phyloP scores from a whole-genome alignment of 2,888 invertebrate species.

The Drosophila borealis region DNA sequence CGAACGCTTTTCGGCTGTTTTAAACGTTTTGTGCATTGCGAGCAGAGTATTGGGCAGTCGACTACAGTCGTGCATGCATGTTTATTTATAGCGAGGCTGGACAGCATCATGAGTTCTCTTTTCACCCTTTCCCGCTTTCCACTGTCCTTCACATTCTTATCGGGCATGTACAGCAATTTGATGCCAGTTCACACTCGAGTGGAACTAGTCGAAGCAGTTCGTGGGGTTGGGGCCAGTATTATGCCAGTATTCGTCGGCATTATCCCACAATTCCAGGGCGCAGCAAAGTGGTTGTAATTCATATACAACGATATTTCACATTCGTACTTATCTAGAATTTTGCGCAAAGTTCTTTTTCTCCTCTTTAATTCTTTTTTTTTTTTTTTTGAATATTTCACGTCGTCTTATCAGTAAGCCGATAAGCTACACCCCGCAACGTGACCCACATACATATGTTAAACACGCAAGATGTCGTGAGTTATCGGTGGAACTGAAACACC shows the following conservation, averaged over 20 bases:
- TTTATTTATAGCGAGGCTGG: too few species aligned
- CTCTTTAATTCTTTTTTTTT: background rate
- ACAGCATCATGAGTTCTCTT: too few species aligned
- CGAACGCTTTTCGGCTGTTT: too few species aligned
- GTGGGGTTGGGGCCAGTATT: background rate
- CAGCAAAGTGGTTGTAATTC: background rate
- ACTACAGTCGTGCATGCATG: too few species aligned
- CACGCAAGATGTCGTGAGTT: background rate
- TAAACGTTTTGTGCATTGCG: too few species aligned
- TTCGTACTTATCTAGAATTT: conserved; percentile 14
- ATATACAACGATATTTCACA: background rate
- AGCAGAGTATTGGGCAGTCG: too few species aligned
- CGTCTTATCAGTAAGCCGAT: conserved; percentile 25
- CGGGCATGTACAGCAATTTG: conserved; percentile 38
- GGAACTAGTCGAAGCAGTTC: conserved; percentile 8
- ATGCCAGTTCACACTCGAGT: conserved; percentile 39
- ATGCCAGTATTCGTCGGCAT: background rate
- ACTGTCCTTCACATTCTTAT: conserved; percentile 18
- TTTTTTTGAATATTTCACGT: background rate
- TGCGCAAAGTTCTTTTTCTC: background rate
- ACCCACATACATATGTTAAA: conserved; percentile 36
- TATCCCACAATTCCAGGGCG: background rate
- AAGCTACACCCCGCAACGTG: conserved; percentile 4
- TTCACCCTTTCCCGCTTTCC: background rate
- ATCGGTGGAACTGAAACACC: conserved; percentile 4